phyloP scores from a whole-genome alignment of 2,888 invertebrate genomes.

The Auanema sp. region DNA sequence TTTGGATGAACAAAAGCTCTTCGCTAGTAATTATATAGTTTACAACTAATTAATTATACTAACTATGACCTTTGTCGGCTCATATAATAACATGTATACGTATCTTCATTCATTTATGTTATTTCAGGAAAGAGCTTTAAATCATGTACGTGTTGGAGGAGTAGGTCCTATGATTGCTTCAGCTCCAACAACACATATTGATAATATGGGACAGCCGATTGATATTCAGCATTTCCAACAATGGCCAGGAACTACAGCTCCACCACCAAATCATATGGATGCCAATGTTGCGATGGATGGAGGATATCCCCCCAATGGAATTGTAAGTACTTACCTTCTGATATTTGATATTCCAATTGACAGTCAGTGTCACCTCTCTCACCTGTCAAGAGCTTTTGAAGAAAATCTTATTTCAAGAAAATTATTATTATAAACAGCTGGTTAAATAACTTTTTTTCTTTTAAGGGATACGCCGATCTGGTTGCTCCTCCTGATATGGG shows the following conservation, averaged over 20 bases:
- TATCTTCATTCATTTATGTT: not conserved
- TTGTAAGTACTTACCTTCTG: not conserved
- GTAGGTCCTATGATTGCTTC: conserved; percentile 93
- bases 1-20: too few relatives aligned
- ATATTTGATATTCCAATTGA: too few relatives aligned
- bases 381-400: too few relatives aligned
- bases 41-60: too few relatives aligned
- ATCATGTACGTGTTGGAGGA: conserved; percentile 78
- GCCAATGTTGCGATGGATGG: too few relatives aligned
- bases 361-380: too few relatives aligned
- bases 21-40: too few relatives aligned
- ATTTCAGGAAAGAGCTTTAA: conserved; percentile 62
- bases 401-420: too few relatives aligned
- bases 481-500: conserved; percentile 9
- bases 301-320: not conserved
- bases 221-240: conserved; percentile 89
- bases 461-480: conserved; percentile 8
- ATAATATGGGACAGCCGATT: conserved; percentile 72
- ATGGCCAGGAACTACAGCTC: conserved; percentile 63
- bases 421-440: too few relatives aligned
- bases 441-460: not conserved
- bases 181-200: conserved; percentile 73
- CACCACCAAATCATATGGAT: too few relatives aligned
- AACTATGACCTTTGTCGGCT: too few relatives aligned
- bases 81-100: too few relatives aligned